Evolutionary conservation across 2,888 invertebrate species (phyloP), one percentile per base, ranked within the genome.

Genomic region (Diplolepis rosae): DNA sequence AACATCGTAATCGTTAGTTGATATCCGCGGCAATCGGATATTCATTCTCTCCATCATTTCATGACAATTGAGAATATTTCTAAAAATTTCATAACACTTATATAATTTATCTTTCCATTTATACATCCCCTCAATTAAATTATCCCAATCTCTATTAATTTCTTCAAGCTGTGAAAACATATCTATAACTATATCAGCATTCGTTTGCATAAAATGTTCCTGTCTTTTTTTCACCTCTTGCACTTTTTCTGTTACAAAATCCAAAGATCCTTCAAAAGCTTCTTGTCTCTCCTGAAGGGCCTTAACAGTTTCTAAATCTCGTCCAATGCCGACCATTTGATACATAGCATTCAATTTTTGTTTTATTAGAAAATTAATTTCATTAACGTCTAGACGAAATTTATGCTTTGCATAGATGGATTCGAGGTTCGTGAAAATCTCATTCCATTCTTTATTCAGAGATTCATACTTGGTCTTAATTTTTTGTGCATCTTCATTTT

Each of bases 101-200:
- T 45, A 35, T 67, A 50, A 30, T 32, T 30, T 68, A 13, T 30
- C 39, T 56, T 56, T 52, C 45, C 54, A 32, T 48, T 39, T 18
- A 1, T 13, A 2, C 42, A 9, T 68, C 13, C 68, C 42, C 4
- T 68, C 18, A 15, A 27, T 28, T 4, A 54, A 15, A 15, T 9
- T 30, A 4, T n/a, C n/a, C 28, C 30, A 30, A 54, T 28, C 52
- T 9, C 9, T 30, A 2, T 54, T 54, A 30, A 30, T 54, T 30
- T 18, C 15, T 30, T 30, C 15, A 13, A 54, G 9, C 15, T 54
- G n/a, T 2, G 28, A 54, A 30, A 9, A 9, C 3, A 2, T 45
- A 15, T 30, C 30, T 54, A 30, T 15, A 30, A 30, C 30, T 0
- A 54, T 2, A 1, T 28, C 30, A 30, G 52, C 3, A 18, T 54